phyloP scores from a whole-genome alignment of 1,140 invertebrate species.

The Schlechtendalia chinensis region DNA sequence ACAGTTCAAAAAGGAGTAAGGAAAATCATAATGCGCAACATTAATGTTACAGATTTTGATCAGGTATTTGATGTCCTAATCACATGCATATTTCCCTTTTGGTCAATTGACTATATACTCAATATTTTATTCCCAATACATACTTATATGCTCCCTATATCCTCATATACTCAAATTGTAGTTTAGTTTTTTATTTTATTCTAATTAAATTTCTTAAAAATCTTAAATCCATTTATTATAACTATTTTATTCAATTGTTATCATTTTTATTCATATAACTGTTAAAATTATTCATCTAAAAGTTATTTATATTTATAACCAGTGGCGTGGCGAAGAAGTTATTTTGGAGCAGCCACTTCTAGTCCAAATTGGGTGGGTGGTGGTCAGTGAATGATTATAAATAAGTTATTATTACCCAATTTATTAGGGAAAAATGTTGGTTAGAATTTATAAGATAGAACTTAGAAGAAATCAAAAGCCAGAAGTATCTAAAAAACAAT shows the following conservation, averaged over 20 bases:
- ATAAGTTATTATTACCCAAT: too few relatives aligned
- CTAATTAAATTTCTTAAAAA: neutral
- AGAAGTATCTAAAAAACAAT: too few relatives aligned
- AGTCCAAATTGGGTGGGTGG: too few relatives aligned
- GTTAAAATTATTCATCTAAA: neutral
- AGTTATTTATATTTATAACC: too few relatives aligned
- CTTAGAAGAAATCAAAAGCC: too few relatives aligned
- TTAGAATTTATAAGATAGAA: too few relatives aligned
- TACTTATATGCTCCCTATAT: neutral
- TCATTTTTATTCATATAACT: slow-evolving; percentile 2
- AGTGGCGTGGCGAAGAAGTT: too few relatives aligned
- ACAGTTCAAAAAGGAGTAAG: slow-evolving; percentile 40
- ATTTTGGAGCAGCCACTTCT: too few relatives aligned
- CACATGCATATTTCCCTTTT: slow-evolving; percentile 32
- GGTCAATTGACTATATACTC: neutral
- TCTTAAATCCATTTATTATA: neutral
- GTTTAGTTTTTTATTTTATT: neutral
- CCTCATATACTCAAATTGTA: neutral
- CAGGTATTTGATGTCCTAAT: slow-evolving; percentile 48
- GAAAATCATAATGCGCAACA: slow-evolving; percentile 42
- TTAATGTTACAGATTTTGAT: slow-evolving; percentile 47
- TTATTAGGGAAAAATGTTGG: too few relatives aligned
- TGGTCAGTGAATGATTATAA: too few relatives aligned
- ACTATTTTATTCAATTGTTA: neutral
- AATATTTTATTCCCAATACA: neutral